phyloP scores from a whole-genome alignment of 2,113 vertebrate genomes.

The Sturnira hondurensis region DNA sequence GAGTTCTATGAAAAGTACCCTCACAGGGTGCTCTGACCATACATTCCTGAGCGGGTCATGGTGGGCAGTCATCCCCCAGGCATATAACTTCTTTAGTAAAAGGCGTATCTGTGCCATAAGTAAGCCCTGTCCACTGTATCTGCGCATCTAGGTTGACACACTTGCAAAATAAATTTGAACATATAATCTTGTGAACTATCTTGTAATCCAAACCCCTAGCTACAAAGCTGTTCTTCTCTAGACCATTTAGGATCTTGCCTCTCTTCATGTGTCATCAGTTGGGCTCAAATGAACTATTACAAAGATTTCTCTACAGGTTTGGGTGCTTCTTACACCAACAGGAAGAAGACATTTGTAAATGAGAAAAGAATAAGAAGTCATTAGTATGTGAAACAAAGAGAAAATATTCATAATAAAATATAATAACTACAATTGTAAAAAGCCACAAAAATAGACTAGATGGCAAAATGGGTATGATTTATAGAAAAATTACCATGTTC shows the following conservation, averaged over 20 bases:
- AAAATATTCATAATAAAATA: not conserved
- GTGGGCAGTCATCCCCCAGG: not conserved
- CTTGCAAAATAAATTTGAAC: not conserved
- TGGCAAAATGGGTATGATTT: not conserved
- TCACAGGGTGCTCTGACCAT: not conserved
- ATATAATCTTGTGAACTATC: not conserved
- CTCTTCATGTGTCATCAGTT: not conserved
- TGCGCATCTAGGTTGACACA: not conserved
- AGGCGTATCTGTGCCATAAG: not conserved
- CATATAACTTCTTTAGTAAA: not conserved
- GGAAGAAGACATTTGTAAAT: not conserved
- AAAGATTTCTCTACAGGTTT: not conserved
- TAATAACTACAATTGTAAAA: not conserved
- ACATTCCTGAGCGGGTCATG: not conserved
- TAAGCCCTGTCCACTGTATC: not conserved
- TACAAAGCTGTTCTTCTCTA: not conserved
- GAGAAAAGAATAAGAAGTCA: not conserved
- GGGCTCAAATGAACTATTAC: not conserved
- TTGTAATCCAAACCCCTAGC: not conserved
- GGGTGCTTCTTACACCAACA: not conserved
- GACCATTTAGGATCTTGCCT: not conserved
- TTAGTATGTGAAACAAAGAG: not conserved
- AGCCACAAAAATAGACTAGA: not conserved
- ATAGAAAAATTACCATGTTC: not conserved
- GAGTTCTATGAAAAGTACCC: not conserved